Base-by-base conservation (phyloP, 2,797 vertebrate genomes). In the Enteromius mattozi region DNA sequence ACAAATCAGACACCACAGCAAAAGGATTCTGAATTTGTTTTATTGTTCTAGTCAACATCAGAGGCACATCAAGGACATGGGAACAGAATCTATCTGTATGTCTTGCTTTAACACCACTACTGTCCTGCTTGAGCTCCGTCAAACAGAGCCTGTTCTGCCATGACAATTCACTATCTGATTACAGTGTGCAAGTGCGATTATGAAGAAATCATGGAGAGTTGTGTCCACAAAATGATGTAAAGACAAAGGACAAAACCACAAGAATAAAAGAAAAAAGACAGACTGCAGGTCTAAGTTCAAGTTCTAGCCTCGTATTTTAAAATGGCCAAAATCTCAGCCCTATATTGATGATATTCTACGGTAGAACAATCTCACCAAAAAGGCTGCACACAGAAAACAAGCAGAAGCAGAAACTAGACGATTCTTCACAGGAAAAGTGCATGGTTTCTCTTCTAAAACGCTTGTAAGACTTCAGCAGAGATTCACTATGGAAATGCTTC, bases 401-500 rank as follows among this genome's bases (percentile, higher is more conserved):
- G 42, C 12, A 10, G 47, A 81, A 86, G 54, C 42, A 63, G 35
- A 78, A 9, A 74, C 27, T 37, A 70, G 40, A 47, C 9, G 4
- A n/a, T 45, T 85, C 51, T 79, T 78, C 59, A 54, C 59, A 81
- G 71, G 42, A 51, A 80, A 83, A 16, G 42, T 19, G 30, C 4
- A 1, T 16, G 19, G 65, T 19, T 61, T 42, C n/a, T 68, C 30
- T 14, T 49, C 17, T 61, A 61, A 78, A 63, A 79, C 0, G 21
- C 40, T 47, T 1, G 4, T 54, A 45, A 47, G 45, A 84, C 51
- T 68, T 76, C n/a, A 65, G 56, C 72, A 51, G 42, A 76, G n/a
- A 4, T 86, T 89, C 84, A 88, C 90, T 76, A 82, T 90, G 78
- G 84, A 80, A 92, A 87, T 90, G 82, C 86, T 94, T 95, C 93